These are phyloP conservation scores for Athene cunicularia DNA, from an alignment of 2,113 vertebrate genomes.

Conservation along the genomic window DNA sequence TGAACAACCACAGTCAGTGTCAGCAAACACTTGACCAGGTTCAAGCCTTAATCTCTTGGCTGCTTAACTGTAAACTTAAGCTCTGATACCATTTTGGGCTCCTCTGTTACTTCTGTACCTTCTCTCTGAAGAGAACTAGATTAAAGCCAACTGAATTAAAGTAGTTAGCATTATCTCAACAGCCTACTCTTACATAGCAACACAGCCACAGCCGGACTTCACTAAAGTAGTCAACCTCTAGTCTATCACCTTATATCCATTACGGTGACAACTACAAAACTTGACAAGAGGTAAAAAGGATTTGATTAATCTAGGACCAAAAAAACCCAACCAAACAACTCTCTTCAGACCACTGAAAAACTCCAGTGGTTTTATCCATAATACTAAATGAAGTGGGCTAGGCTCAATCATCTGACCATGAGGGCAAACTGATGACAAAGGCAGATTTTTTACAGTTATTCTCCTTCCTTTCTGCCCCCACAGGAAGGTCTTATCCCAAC, in stretches of 20 bases:
- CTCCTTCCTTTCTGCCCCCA: not conserved
- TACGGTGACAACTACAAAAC: not conserved
- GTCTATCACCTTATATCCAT: not conserved
- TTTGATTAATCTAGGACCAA: not conserved
- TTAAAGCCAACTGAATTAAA: not conserved
- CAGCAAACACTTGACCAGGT: not conserved
- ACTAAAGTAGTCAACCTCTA: rapidly evolving
- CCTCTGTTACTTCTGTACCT: not conserved
- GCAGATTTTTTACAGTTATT: not conserved
- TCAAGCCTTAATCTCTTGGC: not conserved
- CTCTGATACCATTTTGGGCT: not conserved
- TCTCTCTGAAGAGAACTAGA: not conserved
- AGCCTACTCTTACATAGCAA: rapidly evolving
- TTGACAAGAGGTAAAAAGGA: not conserved
- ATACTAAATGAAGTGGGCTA: not conserved
- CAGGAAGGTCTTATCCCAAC: not conserved
- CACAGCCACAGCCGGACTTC: not conserved
- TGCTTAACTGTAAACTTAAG: not conserved
- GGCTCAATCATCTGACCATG: not conserved
- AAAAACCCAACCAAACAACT: not conserved
- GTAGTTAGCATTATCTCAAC: not conserved
- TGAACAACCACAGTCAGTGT: not conserved
- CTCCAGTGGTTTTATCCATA: not conserved
- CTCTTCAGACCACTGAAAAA: not conserved
- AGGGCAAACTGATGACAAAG: not conserved